Conservation (phyloP, 2,797 vertebrate species). For the Eulemur coronatus region DNA sequence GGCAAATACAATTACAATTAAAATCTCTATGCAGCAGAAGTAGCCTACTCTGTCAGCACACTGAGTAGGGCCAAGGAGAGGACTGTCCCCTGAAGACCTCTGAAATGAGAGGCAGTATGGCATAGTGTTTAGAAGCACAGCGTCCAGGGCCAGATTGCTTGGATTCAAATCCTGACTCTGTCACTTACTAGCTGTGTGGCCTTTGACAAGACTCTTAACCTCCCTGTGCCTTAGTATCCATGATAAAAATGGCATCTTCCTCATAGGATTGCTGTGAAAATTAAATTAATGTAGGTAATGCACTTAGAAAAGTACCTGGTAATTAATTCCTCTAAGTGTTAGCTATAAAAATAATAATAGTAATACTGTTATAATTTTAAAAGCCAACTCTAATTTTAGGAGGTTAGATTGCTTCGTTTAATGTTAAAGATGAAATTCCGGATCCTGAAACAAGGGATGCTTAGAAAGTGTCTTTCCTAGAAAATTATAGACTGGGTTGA, state of each 20-base stretch:
- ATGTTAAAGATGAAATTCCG: background rate
- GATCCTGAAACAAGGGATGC: background rate
- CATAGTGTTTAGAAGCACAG: background rate
- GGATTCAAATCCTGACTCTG: background rate
- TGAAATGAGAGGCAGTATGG: background rate
- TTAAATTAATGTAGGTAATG: background rate
- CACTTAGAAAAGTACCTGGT: constrained; percentile 9
- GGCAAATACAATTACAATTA: constrained; percentile 24
- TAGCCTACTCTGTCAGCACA: background rate
- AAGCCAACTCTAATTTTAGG: background rate
- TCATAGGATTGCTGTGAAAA: background rate
- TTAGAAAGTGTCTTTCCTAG: background rate
- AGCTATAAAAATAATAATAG: background rate
- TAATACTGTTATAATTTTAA: background rate
- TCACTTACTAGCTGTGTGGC: background rate
- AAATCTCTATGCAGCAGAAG: background rate
- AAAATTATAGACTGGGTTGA: background rate
- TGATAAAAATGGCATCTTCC: background rate
- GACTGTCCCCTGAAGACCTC: background rate
- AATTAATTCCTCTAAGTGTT: background rate
- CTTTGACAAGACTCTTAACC: constrained; percentile 1
- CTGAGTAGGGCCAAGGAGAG: background rate
- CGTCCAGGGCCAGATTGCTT: background rate
- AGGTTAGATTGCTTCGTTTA: background rate
- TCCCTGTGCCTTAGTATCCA: constrained; percentile 20